Base-by-base conservation (phyloP, 2,113 vertebrate genomes). In the Acanthochromis polyacanthus region DNA sequence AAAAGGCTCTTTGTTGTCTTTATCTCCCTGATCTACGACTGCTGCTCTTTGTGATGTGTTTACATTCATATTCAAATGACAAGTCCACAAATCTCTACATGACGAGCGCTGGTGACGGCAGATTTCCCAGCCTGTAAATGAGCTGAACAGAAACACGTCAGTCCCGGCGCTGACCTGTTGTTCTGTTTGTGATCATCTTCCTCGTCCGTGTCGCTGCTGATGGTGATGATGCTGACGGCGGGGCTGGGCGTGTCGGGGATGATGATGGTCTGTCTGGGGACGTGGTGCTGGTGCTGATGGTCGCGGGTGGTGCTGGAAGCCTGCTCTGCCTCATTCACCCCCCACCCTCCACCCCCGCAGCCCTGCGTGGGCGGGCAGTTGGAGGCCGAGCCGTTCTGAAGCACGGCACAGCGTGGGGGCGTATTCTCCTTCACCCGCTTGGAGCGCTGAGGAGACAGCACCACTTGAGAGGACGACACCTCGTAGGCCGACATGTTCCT, bases 391-490 rank as follows among this genome's bases (percentile, higher is more conserved):
- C 95, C 95, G 84, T 88, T 96, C 90, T 96, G 97, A 50, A 95
- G 95, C 90, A 97, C 94, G 19, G 97, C 96, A 5, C 97, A 99
- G 57, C 98, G 97, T 0, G 98, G 98, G 0, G 98, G 97, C 0
- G 98, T 99, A 94, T 99, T 99, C 91, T 99, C 98, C 92, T 99
- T 99, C 83, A 99, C 97, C 1, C 98, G 96, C 50, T 99, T 99
- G 0, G 97, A 99, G 70, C 98, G 95, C 93, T 99, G 98, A 0
- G 98, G 98, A 0, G 98, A 99, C 74, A 95, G 93, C 87, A 97
- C 75, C 40, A 94, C 91, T 91, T 99, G 98, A 0, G 97, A 97
- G 77, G 97, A 99, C 3, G 97, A 96, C 58, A 99, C 96, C 88
- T 99, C 97, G 15, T 97, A 99, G 75, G 95, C 94, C 8, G 97